Base-by-base conservation (phyloP, 2,888 invertebrate species). In the Pecten maximus region DNA sequence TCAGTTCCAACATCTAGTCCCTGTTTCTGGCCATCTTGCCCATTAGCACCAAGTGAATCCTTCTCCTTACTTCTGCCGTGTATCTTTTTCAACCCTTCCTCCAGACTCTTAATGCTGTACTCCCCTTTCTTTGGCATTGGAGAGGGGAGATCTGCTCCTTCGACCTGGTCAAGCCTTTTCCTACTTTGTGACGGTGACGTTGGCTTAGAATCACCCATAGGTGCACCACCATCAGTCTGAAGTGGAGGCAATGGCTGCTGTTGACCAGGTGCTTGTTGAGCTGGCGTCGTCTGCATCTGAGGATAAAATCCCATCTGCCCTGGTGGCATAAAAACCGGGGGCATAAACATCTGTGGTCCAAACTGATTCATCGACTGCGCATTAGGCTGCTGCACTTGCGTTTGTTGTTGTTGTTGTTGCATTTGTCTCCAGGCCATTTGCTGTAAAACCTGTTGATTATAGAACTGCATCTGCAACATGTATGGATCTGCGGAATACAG, bases 71-170 rank as follows among this genome's bases (percentile, higher is more conserved):
- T 92, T 87, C 93, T 92, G 40, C 95, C 94, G 91, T 95, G 95
- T 40, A 96, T 94, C 88, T 96, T 96, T 91, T 95, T 96, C 50
- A 96, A 91, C 23, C 96, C 96, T 92, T 96, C 96, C 90, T 96
- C 96, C 40, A 96, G 91, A 89, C 93, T 94, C 74, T 94, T 94
- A 40, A 96, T 92, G 90, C 93, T 93, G 88, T 93, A 89, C 40
- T 93, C 92, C 19, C 92, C 91, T 87, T 93, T 92, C n/a, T 91
- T 91, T 60, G 89, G 89, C 40, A 91, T 90, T 15, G 94, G 93
- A 54, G 94, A 94, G 87, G 94, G 93, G n/a, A 92, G 88, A 23
- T 93, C 93, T 16, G 92, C 91, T 89, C 91, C 88, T 28, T 92
- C 89, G 74, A 94, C 95, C 40, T 92, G 89, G 40, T 92, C 91